Evolutionary conservation across 2,797 vertebrate genomes (phyloP).

Genomic region (Acanthurus lineatus): DNA sequence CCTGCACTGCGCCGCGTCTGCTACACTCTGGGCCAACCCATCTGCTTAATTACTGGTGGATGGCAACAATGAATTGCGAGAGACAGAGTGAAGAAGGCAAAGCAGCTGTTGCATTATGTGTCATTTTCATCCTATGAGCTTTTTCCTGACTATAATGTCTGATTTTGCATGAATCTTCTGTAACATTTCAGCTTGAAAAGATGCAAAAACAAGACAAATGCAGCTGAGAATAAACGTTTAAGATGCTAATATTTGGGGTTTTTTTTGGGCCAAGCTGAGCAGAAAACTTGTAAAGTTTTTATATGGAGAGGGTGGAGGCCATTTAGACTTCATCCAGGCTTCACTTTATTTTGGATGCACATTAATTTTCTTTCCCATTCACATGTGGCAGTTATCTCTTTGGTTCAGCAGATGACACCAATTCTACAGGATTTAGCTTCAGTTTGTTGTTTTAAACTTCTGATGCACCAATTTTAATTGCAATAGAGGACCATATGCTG

Average conservation of each 20-base stretch:
- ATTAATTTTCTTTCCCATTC: not conserved
- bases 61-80: not conserved
- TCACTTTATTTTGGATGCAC: not conserved
- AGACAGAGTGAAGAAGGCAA: not conserved
- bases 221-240: not conserved
- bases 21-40: conserved; percentile 38
- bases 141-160: not conserved
- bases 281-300: too few species aligned
- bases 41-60: conserved; percentile 67
- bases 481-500: not conserved
- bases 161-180: not conserved
- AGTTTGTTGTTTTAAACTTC: not conserved
- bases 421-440: conserved; percentile 4
- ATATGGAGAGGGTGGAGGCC: too few species aligned
- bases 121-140: not conserved
- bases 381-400: not conserved
- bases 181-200: not conserved
- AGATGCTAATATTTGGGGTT: not conserved
- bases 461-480: not conserved
- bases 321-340: not conserved
- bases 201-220: not conserved
- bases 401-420: conserved; percentile 11
- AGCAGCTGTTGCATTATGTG: conserved; percentile 3
- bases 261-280: not conserved
- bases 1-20: conserved; percentile 72